Base-by-base conservation (phyloP, 2,797 vertebrate species). In the Dendrocincla fuliginosa region DNA sequence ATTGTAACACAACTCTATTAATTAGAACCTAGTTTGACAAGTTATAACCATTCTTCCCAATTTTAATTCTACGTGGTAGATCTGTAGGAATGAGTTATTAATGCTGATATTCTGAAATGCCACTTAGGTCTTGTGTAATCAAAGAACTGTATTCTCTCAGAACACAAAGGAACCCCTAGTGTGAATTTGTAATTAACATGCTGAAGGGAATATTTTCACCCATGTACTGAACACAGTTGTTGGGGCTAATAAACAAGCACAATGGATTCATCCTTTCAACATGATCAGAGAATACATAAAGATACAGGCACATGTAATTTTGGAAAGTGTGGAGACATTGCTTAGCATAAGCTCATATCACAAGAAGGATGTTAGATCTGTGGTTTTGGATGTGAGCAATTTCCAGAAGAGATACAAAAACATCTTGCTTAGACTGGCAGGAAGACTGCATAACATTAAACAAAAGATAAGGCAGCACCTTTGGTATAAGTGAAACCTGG, bases 41-140 rank as follows among this genome's bases (percentile, higher is more conserved):
- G 94, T 94, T 95, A 87, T 94, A 96, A 94, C 57, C 86, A 91
- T 93, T 96, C 95, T 79, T 93, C 89, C 95, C 96, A 89, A 97
- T 97, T 97, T 97, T 96, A 88, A 96, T 97, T 97, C 95, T 93
- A 96, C 94, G 86, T 93, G 68, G 86, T 94, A 94, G 86, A 96
- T 96, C 92, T 95, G 95, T 96, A 97, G 42, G 95, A 97, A 97
- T 95, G 76, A 96, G 96, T 96, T 97, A 97, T 97, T 97, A 97
- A 95, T 96, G 92, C 90, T 96, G 90, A 96, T 96, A 95, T 95
- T 96, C 90, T 80, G 96, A 97, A 96, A 97, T 94, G 95, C 92
- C 93, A 94, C 92, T 96, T 96, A 97, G 96, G 95, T 97, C 92
- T 95, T 84, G 68, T 96, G 92, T 96, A 97, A 97, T 97, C 95